A percentile compares a stretch with the other conserved stretches of the same genome.
phyloP scores from a whole-genome alignment of 2,113 vertebrate species.

The Amblyopsis rosae region DNA sequence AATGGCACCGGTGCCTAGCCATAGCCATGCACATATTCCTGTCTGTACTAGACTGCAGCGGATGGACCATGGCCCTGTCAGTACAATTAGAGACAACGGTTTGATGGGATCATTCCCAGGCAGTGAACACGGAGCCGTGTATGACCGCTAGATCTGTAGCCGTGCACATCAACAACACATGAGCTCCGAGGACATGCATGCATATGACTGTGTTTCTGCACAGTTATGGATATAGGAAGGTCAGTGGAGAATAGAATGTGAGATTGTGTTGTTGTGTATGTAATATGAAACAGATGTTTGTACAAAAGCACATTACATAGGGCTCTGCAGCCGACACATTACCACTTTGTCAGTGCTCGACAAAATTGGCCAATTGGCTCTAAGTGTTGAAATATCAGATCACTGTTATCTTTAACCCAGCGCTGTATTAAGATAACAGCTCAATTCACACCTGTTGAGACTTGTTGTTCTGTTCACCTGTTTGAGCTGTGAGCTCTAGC shows the following conservation, averaged over 20 bases:
- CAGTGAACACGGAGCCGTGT: constrained; percentile 53
- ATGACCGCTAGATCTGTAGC: constrained; percentile 51
- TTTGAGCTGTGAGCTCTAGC: constrained; percentile 35
- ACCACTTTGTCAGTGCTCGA: too few relatives aligned
- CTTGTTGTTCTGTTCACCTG: constrained; percentile 9
- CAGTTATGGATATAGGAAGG: constrained; percentile 7
- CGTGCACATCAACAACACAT: constrained; percentile 35
- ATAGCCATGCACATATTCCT: constrained; percentile 44
- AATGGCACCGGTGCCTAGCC: constrained; percentile 48
- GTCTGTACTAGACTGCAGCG: constrained; percentile 45
- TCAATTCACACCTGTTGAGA: background rate
- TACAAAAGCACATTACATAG: background rate
- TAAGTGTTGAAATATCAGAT: too few relatives aligned
- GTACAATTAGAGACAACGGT: constrained; percentile 43
- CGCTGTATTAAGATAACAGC: background rate
- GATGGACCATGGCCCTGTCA: constrained; percentile 54
- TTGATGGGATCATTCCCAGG: constrained; percentile 70
- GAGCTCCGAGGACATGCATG: constrained; percentile 10
- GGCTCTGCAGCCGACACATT: too few relatives aligned
- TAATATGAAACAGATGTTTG: background rate
- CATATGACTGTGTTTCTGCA: constrained; percentile 21
- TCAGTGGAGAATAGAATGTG: constrained; percentile 33
- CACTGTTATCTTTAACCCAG: too few relatives aligned
- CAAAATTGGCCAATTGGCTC: too few relatives aligned
- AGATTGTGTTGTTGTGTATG: background rate